phyloP scores from a whole-genome alignment of 1,140 invertebrate species.

The Drosophila orosa region DNA sequence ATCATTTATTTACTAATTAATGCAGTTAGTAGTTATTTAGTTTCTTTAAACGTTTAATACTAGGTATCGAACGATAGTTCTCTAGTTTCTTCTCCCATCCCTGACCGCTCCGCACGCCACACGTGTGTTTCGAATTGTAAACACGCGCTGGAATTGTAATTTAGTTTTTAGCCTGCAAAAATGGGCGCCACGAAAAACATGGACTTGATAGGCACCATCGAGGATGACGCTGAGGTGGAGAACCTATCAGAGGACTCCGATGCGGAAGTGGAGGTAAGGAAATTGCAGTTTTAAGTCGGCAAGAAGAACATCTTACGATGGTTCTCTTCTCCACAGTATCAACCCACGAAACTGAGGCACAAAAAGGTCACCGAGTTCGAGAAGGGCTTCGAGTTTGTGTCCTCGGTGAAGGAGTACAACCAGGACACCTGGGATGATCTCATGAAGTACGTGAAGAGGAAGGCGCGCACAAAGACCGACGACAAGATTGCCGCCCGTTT shows the following conservation, averaged over 20 bases:
- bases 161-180: slow-evolving; percentile 18
- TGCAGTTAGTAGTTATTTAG: too few relatives aligned
- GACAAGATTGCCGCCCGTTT: slow-evolving; percentile 88
- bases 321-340: slow-evolving; percentile 87
- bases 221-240: slow-evolving; percentile 91
- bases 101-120: slow-evolving; percentile 33
- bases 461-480: slow-evolving; percentile 92
- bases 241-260: slow-evolving; percentile 92
- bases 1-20: background rate
- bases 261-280: slow-evolving; percentile 90
- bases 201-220: slow-evolving; percentile 88
- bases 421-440: slow-evolving; percentile 94
- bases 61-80: too few relatives aligned
- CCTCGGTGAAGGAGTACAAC: slow-evolving; percentile 90
- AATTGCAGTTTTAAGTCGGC: background rate
- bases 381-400: slow-evolving; percentile 90
- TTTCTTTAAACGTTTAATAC: too few relatives aligned
- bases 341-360: slow-evolving; percentile 90
- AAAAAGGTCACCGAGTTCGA: slow-evolving; percentile 90
- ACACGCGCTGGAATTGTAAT: slow-evolving; percentile 54
- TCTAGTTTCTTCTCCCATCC: background rate
- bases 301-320: slow-evolving; percentile 21
- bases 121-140: slow-evolving; percentile 67
- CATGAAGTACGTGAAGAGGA: slow-evolving; percentile 92
- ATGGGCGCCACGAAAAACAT: slow-evolving; percentile 77